Evolutionary conservation across 2,888 invertebrate genomes (phyloP).

Genomic region (Apamea anceps): DNA sequence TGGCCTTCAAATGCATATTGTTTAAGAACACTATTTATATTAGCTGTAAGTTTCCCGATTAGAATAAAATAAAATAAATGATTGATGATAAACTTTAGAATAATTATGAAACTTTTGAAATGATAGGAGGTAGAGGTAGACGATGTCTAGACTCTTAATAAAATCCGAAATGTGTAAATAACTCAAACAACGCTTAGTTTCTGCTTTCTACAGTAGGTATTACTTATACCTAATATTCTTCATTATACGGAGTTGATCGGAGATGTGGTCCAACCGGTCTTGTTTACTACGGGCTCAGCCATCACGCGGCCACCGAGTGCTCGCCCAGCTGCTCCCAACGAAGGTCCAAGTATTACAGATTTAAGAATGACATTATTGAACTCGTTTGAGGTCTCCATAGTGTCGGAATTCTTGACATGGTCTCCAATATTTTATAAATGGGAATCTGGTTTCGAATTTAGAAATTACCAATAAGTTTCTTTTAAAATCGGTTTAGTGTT

Average conservation of each 20-base stretch:
- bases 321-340: conserved; percentile 35
- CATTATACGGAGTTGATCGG: conserved; percentile 49
- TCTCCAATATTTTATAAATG: conserved; percentile 12
- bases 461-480: background rate
- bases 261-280: conserved; percentile 63
- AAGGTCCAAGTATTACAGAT: conserved; percentile 45
- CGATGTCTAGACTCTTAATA: background rate
- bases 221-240: conserved; percentile 20
- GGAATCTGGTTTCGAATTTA: conserved; percentile 1
- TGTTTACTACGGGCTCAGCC: conserved; percentile 49
- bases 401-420: conserved; percentile 10
- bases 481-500: background rate
- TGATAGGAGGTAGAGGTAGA: background rate
- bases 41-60: too few species aligned
- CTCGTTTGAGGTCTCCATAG: conserved; percentile 31
- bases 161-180: background rate
- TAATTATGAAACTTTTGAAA: background rate
- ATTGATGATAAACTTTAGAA: conserved; percentile 1
- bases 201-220: conserved; percentile 56
- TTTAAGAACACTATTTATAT: too few species aligned
- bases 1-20: too few species aligned
- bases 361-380: conserved; percentile 46
- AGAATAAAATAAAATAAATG: too few species aligned
- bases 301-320: conserved; percentile 69
- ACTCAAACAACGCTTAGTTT: conserved; percentile 10